Conservation (phyloP, 2,113 vertebrate genomes). For the Labrus mixtus region DNA sequence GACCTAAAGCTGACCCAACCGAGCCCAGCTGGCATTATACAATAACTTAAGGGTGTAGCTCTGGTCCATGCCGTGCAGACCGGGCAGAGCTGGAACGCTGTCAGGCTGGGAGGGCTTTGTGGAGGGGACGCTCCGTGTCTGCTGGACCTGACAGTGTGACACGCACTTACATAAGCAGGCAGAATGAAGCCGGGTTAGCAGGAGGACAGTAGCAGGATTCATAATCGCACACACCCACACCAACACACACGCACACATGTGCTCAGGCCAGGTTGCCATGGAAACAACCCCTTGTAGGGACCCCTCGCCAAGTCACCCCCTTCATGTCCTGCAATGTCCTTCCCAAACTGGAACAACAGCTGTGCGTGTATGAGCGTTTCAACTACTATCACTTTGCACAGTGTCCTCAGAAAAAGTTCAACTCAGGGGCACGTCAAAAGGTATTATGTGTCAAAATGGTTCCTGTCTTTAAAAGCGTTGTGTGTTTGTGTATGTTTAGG, state of each 20-base stretch:
- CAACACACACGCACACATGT: constrained; percentile 14
- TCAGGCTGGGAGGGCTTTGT: constrained; percentile 52
- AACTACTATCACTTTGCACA: constrained; percentile 16
- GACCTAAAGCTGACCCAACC: not conserved
- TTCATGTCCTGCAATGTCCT: constrained; percentile 61
- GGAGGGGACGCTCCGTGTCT: constrained; percentile 41
- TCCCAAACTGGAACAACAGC: constrained; percentile 50
- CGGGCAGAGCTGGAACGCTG: constrained; percentile 38
- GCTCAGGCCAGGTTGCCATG: constrained; percentile 45
- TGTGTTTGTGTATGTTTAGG: not conserved
- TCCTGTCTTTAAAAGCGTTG: not conserved
- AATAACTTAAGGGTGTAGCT: constrained; percentile 23
- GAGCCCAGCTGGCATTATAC: constrained; percentile 16
- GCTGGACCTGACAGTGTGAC: constrained; percentile 60
- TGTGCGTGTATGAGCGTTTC: constrained; percentile 23
- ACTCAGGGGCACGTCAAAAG: constrained; percentile 23
- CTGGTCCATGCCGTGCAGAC: constrained; percentile 17
- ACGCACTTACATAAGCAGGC: constrained; percentile 65
- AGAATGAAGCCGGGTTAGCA: constrained; percentile 61
- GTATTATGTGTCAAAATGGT: not conserved
- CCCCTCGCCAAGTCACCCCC: constrained; percentile 26
- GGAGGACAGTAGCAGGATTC: constrained; percentile 55
- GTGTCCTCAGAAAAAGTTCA: constrained; percentile 44
- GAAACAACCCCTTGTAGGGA: constrained; percentile 55
- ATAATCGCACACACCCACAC: constrained; percentile 5